A percentile compares a stretch with the other conserved stretches of the same genome.
phyloP scores from a whole-genome alignment of 92 coral and sea anemone genomes.

The Micromussa lordhowensis region DNA sequence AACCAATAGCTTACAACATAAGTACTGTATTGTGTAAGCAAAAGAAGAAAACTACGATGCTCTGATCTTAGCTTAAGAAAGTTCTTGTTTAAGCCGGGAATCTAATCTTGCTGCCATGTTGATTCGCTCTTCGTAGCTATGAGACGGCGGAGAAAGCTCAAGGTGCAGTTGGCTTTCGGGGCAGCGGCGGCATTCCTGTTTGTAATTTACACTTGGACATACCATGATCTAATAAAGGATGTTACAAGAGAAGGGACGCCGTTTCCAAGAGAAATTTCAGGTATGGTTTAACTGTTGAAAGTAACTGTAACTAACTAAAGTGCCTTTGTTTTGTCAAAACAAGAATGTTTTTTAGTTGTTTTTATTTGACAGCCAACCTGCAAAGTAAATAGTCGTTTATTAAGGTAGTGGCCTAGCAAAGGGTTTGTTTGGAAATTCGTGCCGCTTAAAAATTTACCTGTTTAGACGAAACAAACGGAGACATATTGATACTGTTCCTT shows the following conservation, averaged over 20 bases:
- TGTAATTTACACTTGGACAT: constrained; percentile 26
- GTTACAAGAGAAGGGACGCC: neutral
- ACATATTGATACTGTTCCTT: neutral
- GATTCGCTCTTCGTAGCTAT: constrained; percentile 6
- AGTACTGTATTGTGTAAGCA: constrained; percentile 57
- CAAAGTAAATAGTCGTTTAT: neutral
- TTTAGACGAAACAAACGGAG: neutral
- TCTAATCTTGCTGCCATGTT: constrained; percentile 8
- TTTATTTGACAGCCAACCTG: neutral
- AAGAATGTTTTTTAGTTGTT: neutral
- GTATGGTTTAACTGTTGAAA: constrained; percentile 1
- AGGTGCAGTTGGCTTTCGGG: constrained; percentile 22
- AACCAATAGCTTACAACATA: constrained; percentile 58
- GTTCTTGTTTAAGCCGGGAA: neutral
- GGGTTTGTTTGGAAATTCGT: neutral
- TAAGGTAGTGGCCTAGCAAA: neutral
- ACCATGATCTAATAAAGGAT: constrained; percentile 22
- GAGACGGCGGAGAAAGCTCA: constrained; percentile 31
- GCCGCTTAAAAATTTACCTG: neutral
- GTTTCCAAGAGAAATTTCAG: constrained; percentile 23
- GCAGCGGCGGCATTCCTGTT: constrained; percentile 5
- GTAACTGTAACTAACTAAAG: constrained; percentile 1
- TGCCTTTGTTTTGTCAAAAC: neutral
- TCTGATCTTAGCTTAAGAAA: neutral
- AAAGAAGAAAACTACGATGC: constrained; percentile 11